Evolutionary conservation across 2,888 invertebrate genomes (phyloP), one percentile per base, ranked within the genome.

Genomic region (Stenichneumon culpator): DNA sequence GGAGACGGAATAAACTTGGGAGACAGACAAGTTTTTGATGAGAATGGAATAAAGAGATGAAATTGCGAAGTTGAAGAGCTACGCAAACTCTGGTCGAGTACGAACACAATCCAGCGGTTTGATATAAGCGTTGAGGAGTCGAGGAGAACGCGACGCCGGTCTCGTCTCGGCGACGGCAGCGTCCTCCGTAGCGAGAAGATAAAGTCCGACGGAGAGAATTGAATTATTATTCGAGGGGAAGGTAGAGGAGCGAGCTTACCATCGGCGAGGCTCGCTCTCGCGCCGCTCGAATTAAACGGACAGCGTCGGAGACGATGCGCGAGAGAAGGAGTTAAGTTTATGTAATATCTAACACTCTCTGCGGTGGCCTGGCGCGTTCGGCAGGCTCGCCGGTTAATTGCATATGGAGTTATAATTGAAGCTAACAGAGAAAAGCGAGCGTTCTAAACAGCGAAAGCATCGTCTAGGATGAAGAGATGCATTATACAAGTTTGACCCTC

Each of bases 331-430:
- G 25, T 4, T 11, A 63, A n/a, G 32, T 63, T 28, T 19, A 16
- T 28, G n/a, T 2, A 63, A 63, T 63, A 32, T 63, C 60, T 32
- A n/a, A 63, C 14, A n/a, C 28, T 22, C 54, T 11, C 54, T n/a
- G 50, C 19, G 19, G 54, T 79, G 32, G 68, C 54, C 52, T 60
- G 54, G 16, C 19, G 5, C 39, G 54, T 36, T 60, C 47, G 52
- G 57, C 36, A 67, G 68, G 65, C n/a, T 22, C 57, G 67, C 25
- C 65, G 73, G 67, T 67, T 84, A 79, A 82, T 88, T 90, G 89
- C 82, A 39, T 81, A 44, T 73, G 73, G 77, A 72, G 74, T 84
- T 87, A 84, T 89, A 90, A 90, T 89, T 81, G 82, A 79, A 52
- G 89, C 86, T 88, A 89, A 90, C 84, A 79, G 86, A 87, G 74